A percentile compares a stretch with the other conserved stretches of the same genome.
Evolutionary conservation across 1,140 invertebrate genomes (phyloP).

Genomic region (Caenorhabditis elegans): WBcel235 BX284602.5:4188001-4188500

Average conservation of each 20-base stretch:
- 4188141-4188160: conserved; percentile 26
- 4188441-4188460: too few relatives aligned
- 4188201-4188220: conserved; percentile 42
- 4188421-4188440: too few relatives aligned
- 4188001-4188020: not conserved
- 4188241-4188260: conserved; percentile 37
- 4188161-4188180: too few relatives aligned
- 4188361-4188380: conserved; percentile 20
- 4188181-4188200: not conserved
- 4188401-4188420: not conserved
- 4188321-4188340: not conserved
- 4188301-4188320: conserved; percentile 33
- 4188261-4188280: conserved; percentile 39
- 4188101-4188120: not conserved
- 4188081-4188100: not conserved
- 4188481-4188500: too few relatives aligned
- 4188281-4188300: conserved; percentile 42
- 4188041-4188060: not conserved
- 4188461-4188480: too few relatives aligned
- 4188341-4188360: conserved; percentile 37
- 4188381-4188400: not conserved
- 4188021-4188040: not conserved
- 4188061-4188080: not conserved
- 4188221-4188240: conserved; percentile 46
- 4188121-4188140: not conserved